A percentile compares a stretch with the other conserved stretches of the same genome.
Conservation (phyloP, 2,113 vertebrate species). For the Vanacampus margaritifer region DNA sequence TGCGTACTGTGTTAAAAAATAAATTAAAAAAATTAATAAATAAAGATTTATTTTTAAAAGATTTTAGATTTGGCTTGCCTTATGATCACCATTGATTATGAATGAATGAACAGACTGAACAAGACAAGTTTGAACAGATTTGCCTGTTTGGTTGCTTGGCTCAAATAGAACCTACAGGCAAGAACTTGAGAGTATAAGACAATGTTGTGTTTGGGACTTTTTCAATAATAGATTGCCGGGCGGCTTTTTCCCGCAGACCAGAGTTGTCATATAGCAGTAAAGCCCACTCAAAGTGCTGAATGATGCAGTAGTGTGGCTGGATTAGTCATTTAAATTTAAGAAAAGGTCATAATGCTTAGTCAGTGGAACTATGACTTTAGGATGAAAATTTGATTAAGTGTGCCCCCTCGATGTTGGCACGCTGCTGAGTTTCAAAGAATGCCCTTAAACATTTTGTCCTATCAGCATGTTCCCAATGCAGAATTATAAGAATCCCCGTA, state of each 20-base stretch:
- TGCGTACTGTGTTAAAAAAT: too few species aligned
- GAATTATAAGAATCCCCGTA: constrained; percentile 9
- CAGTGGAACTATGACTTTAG: constrained; percentile 52
- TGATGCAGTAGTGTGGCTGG: constrained; percentile 26
- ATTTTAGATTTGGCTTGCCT: background rate
- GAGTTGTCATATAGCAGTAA: constrained; percentile 22
- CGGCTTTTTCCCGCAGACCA: constrained; percentile 15
- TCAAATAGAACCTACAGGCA: constrained; percentile 30
- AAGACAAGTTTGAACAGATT: constrained; percentile 28
- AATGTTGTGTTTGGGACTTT: constrained; percentile 22
- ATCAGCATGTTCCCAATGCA: constrained; percentile 14
- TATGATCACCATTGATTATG: constrained; percentile 4
- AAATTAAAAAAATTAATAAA: too few species aligned
- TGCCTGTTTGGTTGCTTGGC: constrained; percentile 16
- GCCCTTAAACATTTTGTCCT: constrained; percentile 28
- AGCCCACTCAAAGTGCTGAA: constrained; percentile 41
- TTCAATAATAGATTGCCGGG: constrained; percentile 28
- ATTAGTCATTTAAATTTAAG: constrained; percentile 48
- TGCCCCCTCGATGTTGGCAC: constrained; percentile 28
- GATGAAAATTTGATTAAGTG: constrained; percentile 47
- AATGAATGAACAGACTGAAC: constrained; percentile 14
- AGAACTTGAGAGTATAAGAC: constrained; percentile 15
- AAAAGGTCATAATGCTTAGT: constrained; percentile 52
- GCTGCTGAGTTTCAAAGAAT: constrained; percentile 38
- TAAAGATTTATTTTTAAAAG: too few species aligned